Conservation (phyloP, 2,797 vertebrate genomes). For the Paedocypris micromegethes region DNA sequence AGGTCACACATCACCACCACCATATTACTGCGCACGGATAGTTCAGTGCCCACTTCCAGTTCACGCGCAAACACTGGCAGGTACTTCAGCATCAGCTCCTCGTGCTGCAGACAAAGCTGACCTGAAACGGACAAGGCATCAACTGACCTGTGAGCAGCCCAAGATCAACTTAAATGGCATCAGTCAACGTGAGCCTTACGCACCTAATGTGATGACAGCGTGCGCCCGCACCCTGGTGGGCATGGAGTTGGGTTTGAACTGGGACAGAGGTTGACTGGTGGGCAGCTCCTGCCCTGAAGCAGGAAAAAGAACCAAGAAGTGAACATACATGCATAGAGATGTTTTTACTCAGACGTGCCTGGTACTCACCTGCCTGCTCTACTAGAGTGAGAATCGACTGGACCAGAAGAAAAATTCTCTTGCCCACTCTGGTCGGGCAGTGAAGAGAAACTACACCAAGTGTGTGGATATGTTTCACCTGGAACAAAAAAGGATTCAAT, state of each 20-base stretch:
- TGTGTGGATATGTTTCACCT: conserved; percentile 89
- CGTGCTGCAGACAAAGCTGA: conserved; percentile 88
- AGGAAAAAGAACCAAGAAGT: conserved; percentile 20
- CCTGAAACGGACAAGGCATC: conserved; percentile 59
- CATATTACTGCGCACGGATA: conserved; percentile 82
- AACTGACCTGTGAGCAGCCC: not conserved
- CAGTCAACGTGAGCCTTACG: not conserved
- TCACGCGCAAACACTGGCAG: conserved; percentile 84
- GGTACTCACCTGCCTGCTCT: conserved; percentile 62
- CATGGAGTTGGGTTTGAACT: conserved; percentile 73
- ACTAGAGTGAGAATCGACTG: conserved; percentile 81
- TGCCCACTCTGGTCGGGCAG: conserved; percentile 78
- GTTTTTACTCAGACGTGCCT: not conserved
- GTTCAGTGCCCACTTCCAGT: conserved; percentile 76
- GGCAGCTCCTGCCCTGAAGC: conserved; percentile 57
- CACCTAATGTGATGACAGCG: conserved; percentile 85
- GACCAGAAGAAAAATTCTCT: conserved; percentile 78
- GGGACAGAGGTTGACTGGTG: conserved; percentile 69
- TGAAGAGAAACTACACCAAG: conserved; percentile 83
- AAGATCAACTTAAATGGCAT: not conserved
- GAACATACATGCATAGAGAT: not conserved
- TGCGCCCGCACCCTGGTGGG: conserved; percentile 81
- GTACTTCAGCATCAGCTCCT: conserved; percentile 81
- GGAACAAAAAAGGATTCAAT: conserved; percentile 11
- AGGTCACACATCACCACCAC: conserved; percentile 87